Evolutionary conservation across 2,888 invertebrate species (phyloP), one percentile per base, ranked within the genome.

Genomic region (Gisinianus flammeolus): DNA sequence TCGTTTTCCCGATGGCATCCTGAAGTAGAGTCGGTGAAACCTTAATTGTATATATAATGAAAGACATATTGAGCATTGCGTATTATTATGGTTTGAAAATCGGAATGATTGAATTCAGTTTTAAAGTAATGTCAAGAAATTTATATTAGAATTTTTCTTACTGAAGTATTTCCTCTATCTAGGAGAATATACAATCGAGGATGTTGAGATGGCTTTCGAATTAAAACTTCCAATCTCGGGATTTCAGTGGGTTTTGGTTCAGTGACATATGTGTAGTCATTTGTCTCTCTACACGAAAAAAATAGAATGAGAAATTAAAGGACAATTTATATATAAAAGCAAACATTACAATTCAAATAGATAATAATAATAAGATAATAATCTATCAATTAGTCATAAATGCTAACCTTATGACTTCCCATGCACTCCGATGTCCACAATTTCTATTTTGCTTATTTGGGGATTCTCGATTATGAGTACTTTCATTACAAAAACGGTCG

Each of bases 361-460:
- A n/a, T n/a, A n/a, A n/a, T n/a, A n/a, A n/a, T n/a, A n/a, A n/a
- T n/a, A n/a, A n/a, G n/a, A n/a, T n/a, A n/a, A n/a, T n/a, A n/a
- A n/a, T n/a, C n/a, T n/a, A n/a, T n/a, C n/a, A n/a, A n/a, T n/a
- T n/a, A n/a, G n/a, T n/a, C n/a, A n/a, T n/a, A n/a, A n/a, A n/a
- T n/a, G n/a, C n/a, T n/a, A n/a, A n/a, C n/a, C n/a, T n/a, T 19
- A 83, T 83, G 1, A 82, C 76, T 62, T 83, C 82, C 83, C 81
- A 81, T 6, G 80, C 81, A 56, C 82, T 83, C 54, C 80, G 87
- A 22, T 91, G 88, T 77, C 89, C 87, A 85, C 92, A 92, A 26
- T 91, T 87, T n/a, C 89, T 87, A 86, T 91, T 92, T 81, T 92
- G 92, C 86, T 90, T 90, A 31, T 91, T 91, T 0, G 91, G 91